Evolutionary conservation across 2,113 vertebrate genomes (phyloP), one percentile per base, ranked within the genome.

Genomic region (Columbina picui): DNA sequence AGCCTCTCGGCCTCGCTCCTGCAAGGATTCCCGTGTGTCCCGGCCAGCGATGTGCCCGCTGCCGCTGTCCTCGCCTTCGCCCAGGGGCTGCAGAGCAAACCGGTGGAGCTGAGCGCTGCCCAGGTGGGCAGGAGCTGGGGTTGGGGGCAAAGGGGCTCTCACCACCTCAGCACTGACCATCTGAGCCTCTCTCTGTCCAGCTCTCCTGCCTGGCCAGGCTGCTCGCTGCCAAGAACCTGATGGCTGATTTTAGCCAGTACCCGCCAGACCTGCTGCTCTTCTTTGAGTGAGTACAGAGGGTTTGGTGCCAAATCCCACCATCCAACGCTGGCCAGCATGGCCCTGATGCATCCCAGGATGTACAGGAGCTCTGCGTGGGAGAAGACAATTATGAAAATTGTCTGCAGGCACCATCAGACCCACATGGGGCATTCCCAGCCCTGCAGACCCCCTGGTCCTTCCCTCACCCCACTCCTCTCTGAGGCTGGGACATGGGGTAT

Each of bases 151-250:
- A 38, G 50, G 67, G 56, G 8, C 4, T 49, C 27, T 27, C 27
- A 8, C 15, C 4, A 1, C 27, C 10, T 30, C 2, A 8, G 30
- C 10, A 3, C 18, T 25, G 34, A 18, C 22, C 25, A 50, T 45
- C 43, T 45, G 43, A 49, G 26, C 22, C 3, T n/a, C 36, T 10
- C 19, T 20, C 29, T 38, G 9, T 39, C 49, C 93, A 98, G 98
- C 96, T 98, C 68, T 97, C 98, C 85, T 98, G 97, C 90, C 84
- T 98, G 94, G 97, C 98, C 65, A 94, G 90, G 79, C 94, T 98
- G 8, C 98, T 94, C 1, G 3, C 83, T 4, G 68, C 9, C 41
- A 94, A 39, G 20, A 94, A 95, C 70, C 90, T 96, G 61, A 97
- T 96, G 13, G 86, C 59, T 0, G 67, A 96, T 80, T 95, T 97